These are phyloP conservation scores for Clarias laeviceps DNA, from an alignment of 2,797 vertebrate species.

Conservation along the genomic window DNA sequence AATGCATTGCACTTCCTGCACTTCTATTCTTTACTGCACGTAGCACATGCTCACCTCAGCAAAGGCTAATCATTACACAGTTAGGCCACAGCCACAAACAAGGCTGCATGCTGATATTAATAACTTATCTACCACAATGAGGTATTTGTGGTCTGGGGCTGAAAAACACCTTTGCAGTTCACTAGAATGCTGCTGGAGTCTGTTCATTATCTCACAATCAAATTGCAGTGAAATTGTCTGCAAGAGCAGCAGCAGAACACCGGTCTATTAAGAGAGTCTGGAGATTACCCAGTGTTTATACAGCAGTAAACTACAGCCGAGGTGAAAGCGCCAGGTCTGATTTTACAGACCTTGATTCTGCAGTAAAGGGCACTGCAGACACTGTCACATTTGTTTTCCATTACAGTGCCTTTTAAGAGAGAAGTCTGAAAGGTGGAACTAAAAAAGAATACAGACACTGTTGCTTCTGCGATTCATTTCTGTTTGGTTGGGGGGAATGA, in stretches of 20 bases:
- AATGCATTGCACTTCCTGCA: neutral
- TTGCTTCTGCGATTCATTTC: constrained; percentile 4
- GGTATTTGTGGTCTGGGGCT: constrained; percentile 13
- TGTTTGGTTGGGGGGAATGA: neutral
- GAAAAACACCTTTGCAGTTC: neutral
- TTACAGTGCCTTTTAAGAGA: neutral
- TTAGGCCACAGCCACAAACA: neutral
- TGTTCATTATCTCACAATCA: neutral
- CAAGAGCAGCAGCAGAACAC: neutral
- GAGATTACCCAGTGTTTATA: constrained; percentile 25
- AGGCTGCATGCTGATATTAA: constrained; percentile 17
- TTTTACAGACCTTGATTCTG: neutral
- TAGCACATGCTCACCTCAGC: neutral
- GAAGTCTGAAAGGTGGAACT: constrained; percentile 34
- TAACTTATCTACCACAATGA: constrained; percentile 26
- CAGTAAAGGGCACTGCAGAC: constrained; percentile 29
- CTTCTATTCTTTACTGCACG: neutral
- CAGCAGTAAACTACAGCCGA: constrained; percentile 16
- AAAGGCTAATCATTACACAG: constrained; percentile 12
- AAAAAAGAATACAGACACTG: neutral
- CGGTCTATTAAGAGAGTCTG: neutral
- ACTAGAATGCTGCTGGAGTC: neutral
- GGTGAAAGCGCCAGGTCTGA: constrained; percentile 17
- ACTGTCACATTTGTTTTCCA: constrained; percentile 12
- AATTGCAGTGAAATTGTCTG: constrained; percentile 8